Conservation (phyloP, 2,113 vertebrate genomes). For the Antechinus flavipes region DNA sequence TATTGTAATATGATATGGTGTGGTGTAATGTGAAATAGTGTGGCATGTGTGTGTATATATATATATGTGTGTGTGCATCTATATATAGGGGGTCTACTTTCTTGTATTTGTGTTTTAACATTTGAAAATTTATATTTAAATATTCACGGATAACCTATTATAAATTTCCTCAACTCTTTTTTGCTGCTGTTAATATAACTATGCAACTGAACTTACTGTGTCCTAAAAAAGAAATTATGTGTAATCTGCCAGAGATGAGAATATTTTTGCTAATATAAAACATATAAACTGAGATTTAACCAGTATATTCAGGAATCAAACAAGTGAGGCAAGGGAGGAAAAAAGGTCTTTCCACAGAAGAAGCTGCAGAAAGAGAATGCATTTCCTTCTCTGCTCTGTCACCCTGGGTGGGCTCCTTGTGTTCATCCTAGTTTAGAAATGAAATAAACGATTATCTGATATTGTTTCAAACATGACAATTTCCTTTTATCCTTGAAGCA, state of each 20-base stretch:
- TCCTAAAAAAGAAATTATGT: background rate
- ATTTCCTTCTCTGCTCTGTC: slow-evolving; percentile 30
- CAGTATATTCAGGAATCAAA: background rate
- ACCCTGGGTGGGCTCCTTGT: slow-evolving; percentile 25
- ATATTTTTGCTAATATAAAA: background rate
- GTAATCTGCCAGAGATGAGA: background rate
- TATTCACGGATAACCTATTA: background rate
- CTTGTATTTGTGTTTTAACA: background rate
- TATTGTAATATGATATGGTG: background rate
- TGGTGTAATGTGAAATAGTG: background rate
- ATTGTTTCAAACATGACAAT: slow-evolving; percentile 75
- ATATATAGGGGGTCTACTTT: background rate
- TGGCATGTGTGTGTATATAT: background rate
- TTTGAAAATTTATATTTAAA: background rate
- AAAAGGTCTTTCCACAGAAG: background rate
- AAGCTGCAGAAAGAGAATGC: background rate
- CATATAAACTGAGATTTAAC: background rate
- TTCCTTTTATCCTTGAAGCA: slow-evolving; percentile 78
- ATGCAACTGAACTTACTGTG: background rate
- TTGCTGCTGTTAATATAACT: background rate
- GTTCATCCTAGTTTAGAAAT: slow-evolving; percentile 48
- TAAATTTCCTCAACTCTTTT: background rate
- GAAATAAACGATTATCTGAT: slow-evolving; percentile 69
- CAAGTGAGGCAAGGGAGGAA: rapidly evolving
- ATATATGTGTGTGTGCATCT: background rate